These are phyloP conservation scores for Protaetia brevitarsis DNA, from an alignment of 1,140 invertebrate species.

Conservation along the genomic window DNA sequence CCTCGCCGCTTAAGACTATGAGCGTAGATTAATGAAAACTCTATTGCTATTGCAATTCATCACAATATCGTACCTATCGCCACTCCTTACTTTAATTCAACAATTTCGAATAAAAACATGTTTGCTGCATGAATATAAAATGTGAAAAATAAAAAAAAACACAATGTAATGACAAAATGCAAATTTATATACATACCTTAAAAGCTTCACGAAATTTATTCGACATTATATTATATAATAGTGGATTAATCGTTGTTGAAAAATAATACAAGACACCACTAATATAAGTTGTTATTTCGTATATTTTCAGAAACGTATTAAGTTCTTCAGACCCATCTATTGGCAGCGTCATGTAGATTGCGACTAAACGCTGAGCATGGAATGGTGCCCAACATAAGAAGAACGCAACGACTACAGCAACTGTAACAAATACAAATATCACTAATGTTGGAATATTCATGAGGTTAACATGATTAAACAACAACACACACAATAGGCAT, in stretches of 20 bases:
- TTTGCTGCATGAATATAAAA: too few species aligned
- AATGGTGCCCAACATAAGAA: slow-evolving; percentile 95
- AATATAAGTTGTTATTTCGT: slow-evolving; percentile 66
- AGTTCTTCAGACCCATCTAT: slow-evolving; percentile 41
- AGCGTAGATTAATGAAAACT: too few species aligned
- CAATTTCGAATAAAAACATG: too few species aligned
- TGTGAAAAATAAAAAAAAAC: too few species aligned
- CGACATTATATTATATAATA: slow-evolving; percentile 85
- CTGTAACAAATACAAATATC: slow-evolving; percentile 65
- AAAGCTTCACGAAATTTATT: slow-evolving; percentile 81
- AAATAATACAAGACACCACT: slow-evolving; percentile 80
- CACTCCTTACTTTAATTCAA: too few species aligned
- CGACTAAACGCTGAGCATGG: slow-evolving; percentile 79
- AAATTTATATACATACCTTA: slow-evolving; percentile 57
- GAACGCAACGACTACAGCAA: slow-evolving; percentile 88
- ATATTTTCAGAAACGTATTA: slow-evolving; percentile 51
- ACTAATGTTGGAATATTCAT: too few species aligned
- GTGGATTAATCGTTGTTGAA: slow-evolving; percentile 79
- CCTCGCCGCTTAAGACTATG: too few species aligned
- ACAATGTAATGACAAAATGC: background rate
- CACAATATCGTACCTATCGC: too few species aligned
- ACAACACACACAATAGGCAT: too few species aligned
- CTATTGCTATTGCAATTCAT: too few species aligned
- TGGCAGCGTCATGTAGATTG: slow-evolving; percentile 63
- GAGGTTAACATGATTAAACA: too few species aligned